A percentile compares a stretch with the other conserved stretches of the same genome.
These are phyloP conservation scores for Dicrostonyx torquatus DNA, from an alignment of 2,797 vertebrate genomes.

Conservation along the genomic window DNA sequence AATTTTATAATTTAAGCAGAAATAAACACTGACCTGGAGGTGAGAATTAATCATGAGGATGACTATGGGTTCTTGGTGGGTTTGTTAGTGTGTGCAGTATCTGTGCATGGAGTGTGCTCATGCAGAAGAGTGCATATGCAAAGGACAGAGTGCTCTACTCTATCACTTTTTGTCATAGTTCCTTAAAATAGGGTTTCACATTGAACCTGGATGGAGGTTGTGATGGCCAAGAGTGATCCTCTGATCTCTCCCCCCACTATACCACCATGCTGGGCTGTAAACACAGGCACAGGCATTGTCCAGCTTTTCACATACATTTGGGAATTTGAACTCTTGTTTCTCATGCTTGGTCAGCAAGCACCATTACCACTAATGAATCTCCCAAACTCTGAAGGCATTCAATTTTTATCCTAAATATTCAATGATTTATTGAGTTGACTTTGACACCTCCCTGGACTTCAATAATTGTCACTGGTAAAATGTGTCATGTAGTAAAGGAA, in stretches of 20 bases:
- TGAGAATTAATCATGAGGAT: neutral
- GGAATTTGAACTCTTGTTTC: neutral
- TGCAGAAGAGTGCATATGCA: neutral
- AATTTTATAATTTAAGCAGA: slow-evolving; percentile 14
- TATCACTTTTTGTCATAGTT: neutral
- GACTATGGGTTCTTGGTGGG: neutral
- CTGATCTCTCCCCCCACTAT: neutral
- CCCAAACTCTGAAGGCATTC: neutral
- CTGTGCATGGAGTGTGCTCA: neutral
- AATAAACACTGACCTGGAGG: neutral
- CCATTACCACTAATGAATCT: neutral
- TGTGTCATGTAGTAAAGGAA: neutral
- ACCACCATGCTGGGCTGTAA: neutral
- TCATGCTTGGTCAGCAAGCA: neutral
- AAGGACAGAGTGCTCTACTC: neutral
- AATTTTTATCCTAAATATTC: neutral
- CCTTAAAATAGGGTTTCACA: neutral
- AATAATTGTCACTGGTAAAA: slow-evolving; percentile 15
- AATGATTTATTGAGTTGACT: neutral
- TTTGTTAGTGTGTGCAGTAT: neutral
- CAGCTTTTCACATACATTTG: neutral
- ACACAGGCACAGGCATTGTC: neutral
- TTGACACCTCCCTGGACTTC: neutral
- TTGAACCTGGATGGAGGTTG: neutral
- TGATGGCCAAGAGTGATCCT: neutral